Evolutionary conservation across 2,797 vertebrate species (phyloP).

Genomic region (Valencia hispanica): DNA sequence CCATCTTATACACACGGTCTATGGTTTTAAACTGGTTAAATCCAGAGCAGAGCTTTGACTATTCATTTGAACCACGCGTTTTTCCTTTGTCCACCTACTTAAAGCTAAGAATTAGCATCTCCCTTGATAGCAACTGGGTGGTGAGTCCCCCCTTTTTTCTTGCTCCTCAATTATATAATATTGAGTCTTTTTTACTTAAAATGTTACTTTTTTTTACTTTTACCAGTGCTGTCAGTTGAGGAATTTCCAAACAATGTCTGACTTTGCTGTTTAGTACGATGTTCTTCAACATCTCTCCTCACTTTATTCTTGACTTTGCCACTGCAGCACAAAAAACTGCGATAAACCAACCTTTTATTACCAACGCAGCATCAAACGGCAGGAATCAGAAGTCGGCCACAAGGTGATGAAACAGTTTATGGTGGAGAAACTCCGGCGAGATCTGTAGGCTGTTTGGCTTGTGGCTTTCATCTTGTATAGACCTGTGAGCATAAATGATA

Average conservation of each 20-base stretch:
- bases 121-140: no score
- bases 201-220: neutral
- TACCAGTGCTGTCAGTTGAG: neutral
- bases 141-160: no score
- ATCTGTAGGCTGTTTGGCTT: neutral
- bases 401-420: neutral
- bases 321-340: neutral
- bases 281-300: neutral
- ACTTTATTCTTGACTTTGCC: neutral
- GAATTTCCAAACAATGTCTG: neutral
- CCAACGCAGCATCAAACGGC: constrained; percentile 1
- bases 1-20: no score
- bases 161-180: no score
- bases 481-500: neutral
- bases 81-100: no score
- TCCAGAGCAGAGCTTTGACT: no score
- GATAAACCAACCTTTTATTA: neutral
- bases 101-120: no score
- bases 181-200: no score
- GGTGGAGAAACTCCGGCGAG: neutral
- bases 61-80: no score
- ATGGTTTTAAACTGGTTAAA: no score
- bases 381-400: neutral
- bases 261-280: neutral
- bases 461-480: neutral